These are phyloP conservation scores for Saccostrea cuccullata DNA, from an alignment of 1,140 invertebrate species.

Conservation along the genomic window DNA sequence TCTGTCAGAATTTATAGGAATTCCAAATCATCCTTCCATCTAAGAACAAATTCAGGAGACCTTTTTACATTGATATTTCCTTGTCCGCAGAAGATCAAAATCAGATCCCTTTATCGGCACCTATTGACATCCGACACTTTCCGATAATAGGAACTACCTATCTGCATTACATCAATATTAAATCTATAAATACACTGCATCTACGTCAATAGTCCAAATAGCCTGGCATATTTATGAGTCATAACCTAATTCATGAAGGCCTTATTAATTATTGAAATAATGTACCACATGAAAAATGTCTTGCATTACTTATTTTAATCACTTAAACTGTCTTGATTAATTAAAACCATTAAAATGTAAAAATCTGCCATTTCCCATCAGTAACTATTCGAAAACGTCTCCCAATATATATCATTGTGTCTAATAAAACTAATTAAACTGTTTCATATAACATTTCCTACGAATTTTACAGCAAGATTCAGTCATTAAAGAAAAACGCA, in stretches of 20 bases:
- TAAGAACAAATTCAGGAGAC: too few relatives aligned
- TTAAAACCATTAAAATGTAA: too few relatives aligned
- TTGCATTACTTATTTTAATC: background rate
- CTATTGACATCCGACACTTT: background rate
- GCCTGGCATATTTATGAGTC: constrained; percentile 33
- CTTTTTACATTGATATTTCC: too few relatives aligned
- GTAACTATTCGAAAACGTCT: background rate
- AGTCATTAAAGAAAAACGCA: background rate
- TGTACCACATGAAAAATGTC: background rate
- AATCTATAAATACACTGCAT: constrained; percentile 1
- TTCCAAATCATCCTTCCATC: too few relatives aligned
- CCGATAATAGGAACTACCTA: background rate
- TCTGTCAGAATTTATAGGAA: too few relatives aligned
- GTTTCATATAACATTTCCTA: background rate
- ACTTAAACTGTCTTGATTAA: too few relatives aligned
- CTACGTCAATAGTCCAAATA: background rate
- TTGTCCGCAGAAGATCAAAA: too few relatives aligned
- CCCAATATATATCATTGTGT: background rate
- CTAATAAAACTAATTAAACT: background rate
- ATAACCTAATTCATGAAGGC: constrained; percentile 12
- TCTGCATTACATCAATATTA: background rate
- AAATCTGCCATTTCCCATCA: background rate
- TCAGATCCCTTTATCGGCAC: background rate
- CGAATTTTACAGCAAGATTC: background rate
- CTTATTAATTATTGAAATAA: background rate